Conservation (phyloP, 2,113 vertebrate genomes). For the Menidia beryllina region DNA sequence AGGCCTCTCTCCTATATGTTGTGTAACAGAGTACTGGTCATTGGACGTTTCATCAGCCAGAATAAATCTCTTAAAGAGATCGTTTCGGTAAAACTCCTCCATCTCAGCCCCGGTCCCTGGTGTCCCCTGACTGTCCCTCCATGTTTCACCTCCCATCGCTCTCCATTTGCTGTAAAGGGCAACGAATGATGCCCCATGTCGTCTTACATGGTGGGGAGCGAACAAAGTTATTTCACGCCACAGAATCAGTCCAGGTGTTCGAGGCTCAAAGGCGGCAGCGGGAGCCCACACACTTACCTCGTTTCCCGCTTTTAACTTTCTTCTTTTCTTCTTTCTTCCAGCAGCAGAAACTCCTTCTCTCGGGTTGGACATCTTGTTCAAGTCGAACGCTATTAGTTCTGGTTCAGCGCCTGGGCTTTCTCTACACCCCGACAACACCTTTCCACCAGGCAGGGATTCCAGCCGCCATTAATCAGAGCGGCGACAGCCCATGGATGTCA, state of each 20-base stretch:
- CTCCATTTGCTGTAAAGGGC: neutral
- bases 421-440: conserved; percentile 79
- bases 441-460: conserved; percentile 79
- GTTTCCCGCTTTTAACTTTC: conserved; percentile 55
- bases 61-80: no score
- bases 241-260: conserved; percentile 29
- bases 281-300: conserved; percentile 15
- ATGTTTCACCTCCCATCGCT: no score
- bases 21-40: no score
- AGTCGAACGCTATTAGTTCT: conserved; percentile 85
- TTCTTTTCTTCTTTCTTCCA: conserved; percentile 54
- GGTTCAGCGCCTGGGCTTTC: conserved; percentile 78
- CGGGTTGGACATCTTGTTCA: conserved; percentile 80
- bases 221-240: conserved; percentile 9
- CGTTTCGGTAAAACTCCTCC: no score
- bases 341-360: conserved; percentile 59
- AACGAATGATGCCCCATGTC: neutral
- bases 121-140: no score
- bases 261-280: conserved; percentile 35
- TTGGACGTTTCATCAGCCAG: no score
- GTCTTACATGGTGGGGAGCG: conserved; percentile 4
- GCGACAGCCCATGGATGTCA: conserved; percentile 84
- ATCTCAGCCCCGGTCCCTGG: no score
- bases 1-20: no score
- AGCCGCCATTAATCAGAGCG: conserved; percentile 83